A percentile compares a stretch with the other conserved stretches of the same genome.
Evolutionary conservation across 2,797 vertebrate species (phyloP).

Genomic region (Gymnothorax reevesii): DNA sequence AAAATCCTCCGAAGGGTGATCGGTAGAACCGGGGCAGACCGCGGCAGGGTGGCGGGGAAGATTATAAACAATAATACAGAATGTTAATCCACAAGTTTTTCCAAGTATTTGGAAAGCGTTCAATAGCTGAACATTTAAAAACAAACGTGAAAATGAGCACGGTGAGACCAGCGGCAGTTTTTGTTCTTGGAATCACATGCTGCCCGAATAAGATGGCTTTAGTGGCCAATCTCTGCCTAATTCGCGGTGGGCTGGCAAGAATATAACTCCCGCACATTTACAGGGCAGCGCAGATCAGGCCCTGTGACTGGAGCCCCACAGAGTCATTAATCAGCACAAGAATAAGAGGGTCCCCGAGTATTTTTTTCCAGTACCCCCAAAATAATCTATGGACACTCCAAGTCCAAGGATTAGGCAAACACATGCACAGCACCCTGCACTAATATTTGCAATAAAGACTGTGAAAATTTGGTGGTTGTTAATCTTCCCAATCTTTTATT

Average conservation of each 20-base stretch:
- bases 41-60: background rate
- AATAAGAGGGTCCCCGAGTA: no score
- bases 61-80: conserved; percentile 10
- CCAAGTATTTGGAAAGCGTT: background rate
- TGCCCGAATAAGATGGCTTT: background rate
- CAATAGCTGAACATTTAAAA: conserved; percentile 6
- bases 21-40: background rate
- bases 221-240: background rate
- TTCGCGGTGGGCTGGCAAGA: background rate
- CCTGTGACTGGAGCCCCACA: no score
- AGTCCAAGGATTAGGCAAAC: no score
- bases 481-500: no score
- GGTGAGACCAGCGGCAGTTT: background rate
- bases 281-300: no score
- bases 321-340: no score
- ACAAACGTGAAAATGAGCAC: background rate
- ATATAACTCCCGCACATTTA: no score
- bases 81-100: conserved; percentile 8
- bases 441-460: no score
- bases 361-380: no score
- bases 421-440: no score
- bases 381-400: no score
- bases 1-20: background rate
- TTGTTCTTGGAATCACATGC: background rate
- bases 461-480: no score